These are phyloP conservation scores for Gymnoscopelus microlampas DNA, from an alignment of 2,797 vertebrate species.

Conservation along the genomic window DNA sequence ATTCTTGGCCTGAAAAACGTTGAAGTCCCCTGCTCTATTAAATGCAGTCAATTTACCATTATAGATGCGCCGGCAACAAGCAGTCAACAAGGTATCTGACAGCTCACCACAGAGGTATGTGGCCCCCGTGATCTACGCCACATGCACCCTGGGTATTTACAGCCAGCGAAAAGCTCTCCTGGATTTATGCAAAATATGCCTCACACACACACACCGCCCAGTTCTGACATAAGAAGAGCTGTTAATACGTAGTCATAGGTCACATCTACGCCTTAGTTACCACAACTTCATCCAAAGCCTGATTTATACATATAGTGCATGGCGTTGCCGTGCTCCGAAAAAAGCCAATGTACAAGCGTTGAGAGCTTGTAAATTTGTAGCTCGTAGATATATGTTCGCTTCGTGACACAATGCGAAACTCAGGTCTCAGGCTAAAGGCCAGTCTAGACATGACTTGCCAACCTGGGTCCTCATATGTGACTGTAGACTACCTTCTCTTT, in stretches of 20 bases:
- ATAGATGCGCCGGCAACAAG: conserved; percentile 26
- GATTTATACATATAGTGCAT: neutral
- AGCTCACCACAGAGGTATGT: conserved; percentile 21
- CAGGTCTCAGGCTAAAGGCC: too few species aligned
- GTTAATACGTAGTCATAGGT: conserved; percentile 15
- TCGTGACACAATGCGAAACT: too few species aligned
- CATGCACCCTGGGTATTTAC: conserved; percentile 39
- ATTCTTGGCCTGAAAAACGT: too few species aligned
- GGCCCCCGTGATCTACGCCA: conserved; percentile 12
- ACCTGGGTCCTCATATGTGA: too few species aligned
- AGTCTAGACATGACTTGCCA: too few species aligned
- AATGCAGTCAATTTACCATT: neutral
- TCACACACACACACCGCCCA: neutral
- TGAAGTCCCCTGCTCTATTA: too few species aligned
- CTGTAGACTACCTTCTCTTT: too few species aligned
- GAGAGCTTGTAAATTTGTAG: too few species aligned
- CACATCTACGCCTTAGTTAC: conserved; percentile 23
- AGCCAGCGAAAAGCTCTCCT: conserved; percentile 30
- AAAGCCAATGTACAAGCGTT: neutral
- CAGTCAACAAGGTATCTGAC: conserved; percentile 48
- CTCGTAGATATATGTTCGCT: too few species aligned
- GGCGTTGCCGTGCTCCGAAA: neutral
- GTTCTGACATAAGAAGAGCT: neutral
- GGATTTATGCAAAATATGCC: conserved; percentile 29
- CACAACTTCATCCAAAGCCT: conserved; percentile 33